Percentiles rank a stretch among this genome's conserved stretches.
These are phyloP conservation scores for Dendrolimus punctatus DNA, from an alignment of 1,140 invertebrate genomes.

Conservation along the genomic window DNA sequence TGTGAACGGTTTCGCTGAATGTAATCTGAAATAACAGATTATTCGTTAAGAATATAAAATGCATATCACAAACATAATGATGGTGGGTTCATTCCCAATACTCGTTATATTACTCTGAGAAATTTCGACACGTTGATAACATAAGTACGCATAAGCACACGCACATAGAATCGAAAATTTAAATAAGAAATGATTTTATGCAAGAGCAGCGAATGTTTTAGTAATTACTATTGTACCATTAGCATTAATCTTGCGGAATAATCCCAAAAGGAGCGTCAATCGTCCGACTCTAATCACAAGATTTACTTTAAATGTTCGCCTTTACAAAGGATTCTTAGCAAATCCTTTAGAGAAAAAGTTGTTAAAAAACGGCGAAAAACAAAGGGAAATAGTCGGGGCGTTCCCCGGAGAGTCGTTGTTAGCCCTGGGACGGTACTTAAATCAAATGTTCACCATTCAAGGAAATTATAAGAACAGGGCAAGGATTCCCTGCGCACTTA, in stretches of 20 bases:
- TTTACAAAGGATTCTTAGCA: slow-evolving; percentile 31
- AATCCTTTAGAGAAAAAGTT: slow-evolving; percentile 53
- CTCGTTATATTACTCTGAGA: too few relatives aligned
- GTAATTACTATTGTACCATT: slow-evolving; percentile 47
- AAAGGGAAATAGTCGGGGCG: slow-evolving; percentile 64
- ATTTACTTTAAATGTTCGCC: slow-evolving; percentile 42
- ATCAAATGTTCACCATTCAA: slow-evolving; percentile 65
- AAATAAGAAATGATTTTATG: slow-evolving; percentile 5
- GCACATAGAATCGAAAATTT: too few relatives aligned
- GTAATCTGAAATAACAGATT: too few relatives aligned
- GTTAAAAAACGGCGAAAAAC: slow-evolving; percentile 57
- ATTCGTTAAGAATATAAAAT: too few relatives aligned
- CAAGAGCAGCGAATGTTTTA: slow-evolving; percentile 46
- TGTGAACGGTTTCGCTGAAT: too few relatives aligned
- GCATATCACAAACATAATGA: too few relatives aligned
- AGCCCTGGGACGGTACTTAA: slow-evolving; percentile 61
- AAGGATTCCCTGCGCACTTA: slow-evolving; percentile 33
- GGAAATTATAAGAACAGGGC: slow-evolving; percentile 61
- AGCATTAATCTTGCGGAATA: slow-evolving; percentile 39
- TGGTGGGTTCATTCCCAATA: too few relatives aligned
- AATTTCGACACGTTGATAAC: too few relatives aligned
- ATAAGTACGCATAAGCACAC: too few relatives aligned
- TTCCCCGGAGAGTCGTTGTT: slow-evolving; percentile 48
- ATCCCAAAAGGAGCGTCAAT: slow-evolving; percentile 36
- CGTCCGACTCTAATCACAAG: slow-evolving; percentile 40